Evolutionary conservation across 2,888 invertebrate genomes (phyloP), one percentile per base, ranked within the genome.

Genomic region (Chaitophorus viminalis): DNA sequence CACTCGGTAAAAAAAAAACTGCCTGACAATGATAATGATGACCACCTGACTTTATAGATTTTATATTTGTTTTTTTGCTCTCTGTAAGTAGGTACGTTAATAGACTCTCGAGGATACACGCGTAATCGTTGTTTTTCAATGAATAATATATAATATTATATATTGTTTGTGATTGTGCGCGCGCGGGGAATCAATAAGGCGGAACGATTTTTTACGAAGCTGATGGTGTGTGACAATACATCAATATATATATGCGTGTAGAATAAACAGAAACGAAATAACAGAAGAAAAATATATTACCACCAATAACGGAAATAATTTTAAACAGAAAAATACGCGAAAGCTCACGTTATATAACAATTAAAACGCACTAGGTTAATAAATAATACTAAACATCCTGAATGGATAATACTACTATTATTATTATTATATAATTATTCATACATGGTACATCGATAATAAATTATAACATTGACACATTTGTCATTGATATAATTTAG

Each of bases 21-120:
- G 21, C 78, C 60, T 33, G 31, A 60, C 79, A 81, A 81, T 60
- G 79, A 46, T 46, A 14, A 46, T 46, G 46, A 81, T 68, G 36
- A 81, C 79, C 65, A 36, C 78, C 25, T 6, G 54, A 36, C 21
- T 39, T 68, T 21, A 33, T 81, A 29, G 60, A 36, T 79, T 46
- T 39, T 76, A n/a, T n/a, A n/a, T n/a, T 76, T n/a, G 1, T 39
- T n/a, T 17, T 46, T 46, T 76, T 46, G 39, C 46, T 5, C 3
- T 14, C 3, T 5, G 17, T 46, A 76, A 17, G 17, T 70, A 9
- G n/a, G n/a, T 5, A 18, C 25, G 36, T 36, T 25, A 74, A 70
- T 70, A 29, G n/a, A 68, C 29, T 29, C 29, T 21, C 25, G 68
- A 11, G n/a, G 11, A 29, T 25, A 68, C 29, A 11, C 68, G 68